A percentile compares a stretch with the other conserved stretches of the same genome.
Evolutionary conservation across 2,113 vertebrate genomes (phyloP).

Genomic region (Neolamprologus ventralis): DNA sequence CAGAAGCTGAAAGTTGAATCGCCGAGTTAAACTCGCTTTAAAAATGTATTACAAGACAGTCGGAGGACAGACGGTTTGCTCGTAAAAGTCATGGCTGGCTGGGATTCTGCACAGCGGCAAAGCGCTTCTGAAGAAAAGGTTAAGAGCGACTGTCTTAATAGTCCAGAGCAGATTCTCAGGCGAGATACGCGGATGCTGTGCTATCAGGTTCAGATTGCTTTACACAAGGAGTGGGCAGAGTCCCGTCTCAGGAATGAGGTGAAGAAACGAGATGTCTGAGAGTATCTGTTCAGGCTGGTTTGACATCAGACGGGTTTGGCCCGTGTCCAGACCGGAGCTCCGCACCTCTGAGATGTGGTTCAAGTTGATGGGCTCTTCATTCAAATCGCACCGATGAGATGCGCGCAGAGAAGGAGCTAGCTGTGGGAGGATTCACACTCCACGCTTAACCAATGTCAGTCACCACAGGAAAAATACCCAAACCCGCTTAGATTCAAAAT

Average conservation of each 20-base stretch:
- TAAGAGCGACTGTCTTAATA: not conserved
- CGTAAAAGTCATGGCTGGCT: slow-evolving; percentile 12
- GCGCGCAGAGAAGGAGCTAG: not conserved
- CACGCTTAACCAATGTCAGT: not conserved
- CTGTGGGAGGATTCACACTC: not conserved
- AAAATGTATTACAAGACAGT: not conserved
- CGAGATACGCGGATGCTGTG: slow-evolving; percentile 43
- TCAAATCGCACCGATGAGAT: not conserved
- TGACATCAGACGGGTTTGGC: slow-evolving; percentile 67
- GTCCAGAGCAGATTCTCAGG: slow-evolving; percentile 20
- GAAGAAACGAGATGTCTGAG: slow-evolving; percentile 67
- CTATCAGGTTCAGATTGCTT: slow-evolving; percentile 66
- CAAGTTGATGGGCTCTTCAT: slow-evolving; percentile 1
- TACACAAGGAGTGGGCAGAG: slow-evolving; percentile 61
- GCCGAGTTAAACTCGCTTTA: not conserved
- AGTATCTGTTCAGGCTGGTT: slow-evolving; percentile 74
- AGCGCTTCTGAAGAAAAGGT: not conserved
- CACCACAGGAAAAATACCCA: too few species aligned
- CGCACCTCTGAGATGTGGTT: slow-evolving; percentile 28
- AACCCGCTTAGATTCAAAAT: not conserved
- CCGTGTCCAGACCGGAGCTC: slow-evolving; percentile 46
- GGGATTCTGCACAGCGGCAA: not conserved
- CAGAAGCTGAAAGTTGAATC: not conserved
- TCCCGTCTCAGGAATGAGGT: slow-evolving; percentile 65
- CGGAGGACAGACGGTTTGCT: not conserved